phyloP scores from a whole-genome alignment of 1,140 invertebrate genomes.

The Sarcophaga peregrina region DNA sequence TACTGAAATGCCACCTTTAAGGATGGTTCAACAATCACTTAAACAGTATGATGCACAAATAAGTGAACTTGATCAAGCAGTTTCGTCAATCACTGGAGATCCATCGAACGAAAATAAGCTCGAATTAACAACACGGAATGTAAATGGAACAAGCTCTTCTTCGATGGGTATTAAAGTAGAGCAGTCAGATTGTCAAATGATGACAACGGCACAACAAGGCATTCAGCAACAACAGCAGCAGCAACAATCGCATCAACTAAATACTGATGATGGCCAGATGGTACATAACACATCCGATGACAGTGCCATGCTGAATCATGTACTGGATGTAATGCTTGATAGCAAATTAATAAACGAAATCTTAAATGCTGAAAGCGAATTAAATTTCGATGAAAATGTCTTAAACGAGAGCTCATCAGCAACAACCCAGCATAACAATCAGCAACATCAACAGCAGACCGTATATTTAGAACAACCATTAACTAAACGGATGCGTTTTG shows the following conservation, averaged over 20 bases:
- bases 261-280: constrained; percentile 52
- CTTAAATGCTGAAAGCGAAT: constrained; percentile 53
- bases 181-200: background rate
- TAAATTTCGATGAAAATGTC: constrained; percentile 60
- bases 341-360: constrained; percentile 64
- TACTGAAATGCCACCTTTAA: background rate
- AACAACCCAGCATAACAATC: constrained; percentile 44
- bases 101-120: constrained; percentile 5
- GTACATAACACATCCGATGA: constrained; percentile 57
- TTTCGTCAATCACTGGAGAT: constrained; percentile 57
- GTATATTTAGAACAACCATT: constrained; percentile 44
- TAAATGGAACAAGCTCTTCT: background rate
- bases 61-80: constrained; percentile 59
- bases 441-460: constrained; percentile 44
- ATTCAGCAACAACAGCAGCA: constrained; percentile 22
- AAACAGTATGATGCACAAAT: constrained; percentile 47
- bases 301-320: constrained; percentile 58
- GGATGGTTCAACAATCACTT: constrained; percentile 1
- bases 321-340: constrained; percentile 60
- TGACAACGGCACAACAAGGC: background rate
- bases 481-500: constrained; percentile 58
- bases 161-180: constrained; percentile 15
- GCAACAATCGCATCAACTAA: background rate
- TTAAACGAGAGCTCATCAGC: constrained; percentile 55
- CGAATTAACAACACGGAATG: background rate